These are phyloP conservation scores for Ceratosolen fusciceps DNA, from an alignment of 1,140 invertebrate species.

Conservation along the genomic window DNA sequence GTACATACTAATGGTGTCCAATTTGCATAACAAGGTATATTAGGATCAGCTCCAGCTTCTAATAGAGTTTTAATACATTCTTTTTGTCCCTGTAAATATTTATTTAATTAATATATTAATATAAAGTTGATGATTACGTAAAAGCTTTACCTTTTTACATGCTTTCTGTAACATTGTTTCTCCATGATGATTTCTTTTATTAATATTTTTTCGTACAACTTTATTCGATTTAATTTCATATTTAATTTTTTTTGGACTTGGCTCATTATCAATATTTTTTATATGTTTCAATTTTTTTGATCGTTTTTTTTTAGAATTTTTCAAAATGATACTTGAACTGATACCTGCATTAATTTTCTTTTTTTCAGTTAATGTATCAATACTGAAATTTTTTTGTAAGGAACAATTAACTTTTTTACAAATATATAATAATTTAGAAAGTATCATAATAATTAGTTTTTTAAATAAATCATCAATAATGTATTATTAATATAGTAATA, in stretches of 20 bases:
- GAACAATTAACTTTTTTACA: neutral
- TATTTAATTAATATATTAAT: neutral
- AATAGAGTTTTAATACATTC: conserved; percentile 74
- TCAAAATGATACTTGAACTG: conserved; percentile 13
- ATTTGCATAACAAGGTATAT: conserved; percentile 81
- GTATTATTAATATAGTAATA: no score
- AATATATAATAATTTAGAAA: neutral
- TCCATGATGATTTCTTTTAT: conserved; percentile 74
- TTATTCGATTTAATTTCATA: neutral
- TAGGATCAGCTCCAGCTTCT: conserved; percentile 77
- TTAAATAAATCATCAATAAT: no score
- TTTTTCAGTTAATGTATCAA: neutral
- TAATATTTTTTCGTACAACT: conserved; percentile 55
- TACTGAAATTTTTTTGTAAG: neutral
- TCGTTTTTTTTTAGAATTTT: neutral
- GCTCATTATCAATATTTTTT: neutral
- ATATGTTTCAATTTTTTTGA: conserved; percentile 34
- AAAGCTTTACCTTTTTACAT: conserved; percentile 66
- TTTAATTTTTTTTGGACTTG: conserved; percentile 24
- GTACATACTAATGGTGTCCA: conserved; percentile 80
- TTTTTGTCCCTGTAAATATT: conserved; percentile 68
- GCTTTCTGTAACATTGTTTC: conserved; percentile 75
- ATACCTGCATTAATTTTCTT: neutral
- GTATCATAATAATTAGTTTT: no score
- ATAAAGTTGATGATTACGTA: neutral